phyloP scores from a whole-genome alignment of 1,140 invertebrate species.

The Tetragonula clypearis region DNA sequence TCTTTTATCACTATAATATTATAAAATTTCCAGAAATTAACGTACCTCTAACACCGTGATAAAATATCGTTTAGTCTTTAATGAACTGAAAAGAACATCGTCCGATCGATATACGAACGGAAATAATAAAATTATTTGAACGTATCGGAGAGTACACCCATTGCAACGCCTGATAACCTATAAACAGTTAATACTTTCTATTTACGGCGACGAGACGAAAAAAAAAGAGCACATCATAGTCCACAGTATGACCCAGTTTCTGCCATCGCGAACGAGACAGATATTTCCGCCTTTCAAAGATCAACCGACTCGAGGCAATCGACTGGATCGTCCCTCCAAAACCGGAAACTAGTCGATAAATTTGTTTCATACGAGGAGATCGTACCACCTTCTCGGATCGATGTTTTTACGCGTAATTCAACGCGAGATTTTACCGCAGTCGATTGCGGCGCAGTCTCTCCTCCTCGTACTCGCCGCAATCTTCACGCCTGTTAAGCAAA shows the following conservation, averaged over 20 bases:
- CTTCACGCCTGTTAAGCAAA: conserved; percentile 59
- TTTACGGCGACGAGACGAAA: background rate
- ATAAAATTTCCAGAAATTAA: too few species aligned
- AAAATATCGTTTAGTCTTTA: too few species aligned
- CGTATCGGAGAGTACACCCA: background rate
- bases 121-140: background rate
- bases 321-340: background rate
- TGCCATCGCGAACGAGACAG: background rate
- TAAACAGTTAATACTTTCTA: too few species aligned
- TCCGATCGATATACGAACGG: background rate
- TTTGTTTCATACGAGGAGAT: background rate
- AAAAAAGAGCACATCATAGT: background rate
- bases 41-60: too few species aligned
- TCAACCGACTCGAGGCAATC: background rate
- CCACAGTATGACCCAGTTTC: background rate
- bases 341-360: background rate
- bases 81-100: background rate
- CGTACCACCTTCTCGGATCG: background rate
- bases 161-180: background rate
- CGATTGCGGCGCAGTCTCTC: background rate
- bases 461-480: conserved; percentile 35
- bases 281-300: background rate
- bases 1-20: too few species aligned
- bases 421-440: conserved; percentile 38
- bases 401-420: conserved; percentile 49